Conservation (phyloP, 2,888 invertebrate species). For the Allacma fusca region DNA sequence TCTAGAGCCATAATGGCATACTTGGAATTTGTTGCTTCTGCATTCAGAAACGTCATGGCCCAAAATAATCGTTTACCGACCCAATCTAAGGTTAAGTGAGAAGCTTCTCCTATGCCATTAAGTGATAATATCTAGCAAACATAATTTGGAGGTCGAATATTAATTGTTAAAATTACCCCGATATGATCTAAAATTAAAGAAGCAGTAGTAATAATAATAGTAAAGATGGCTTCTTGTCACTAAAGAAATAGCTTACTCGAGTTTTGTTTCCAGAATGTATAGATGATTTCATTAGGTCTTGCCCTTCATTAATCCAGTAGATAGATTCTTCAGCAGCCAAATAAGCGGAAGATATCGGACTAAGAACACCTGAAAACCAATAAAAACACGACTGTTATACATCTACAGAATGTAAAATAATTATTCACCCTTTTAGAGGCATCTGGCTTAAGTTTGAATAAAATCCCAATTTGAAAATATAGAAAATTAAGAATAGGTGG, state of each 20-base stretch:
- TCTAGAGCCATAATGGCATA: constrained; percentile 56
- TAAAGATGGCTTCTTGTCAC: too few species aligned
- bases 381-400: too few species aligned
- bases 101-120: constrained; percentile 46
- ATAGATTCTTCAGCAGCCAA: constrained; percentile 68
- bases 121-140: constrained; percentile 30
- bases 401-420: too few species aligned
- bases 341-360: constrained; percentile 51
- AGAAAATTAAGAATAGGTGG: too few species aligned
- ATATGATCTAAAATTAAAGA: too few species aligned
- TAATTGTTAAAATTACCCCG: too few species aligned
- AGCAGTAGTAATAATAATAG: too few species aligned
- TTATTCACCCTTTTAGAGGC: too few species aligned
- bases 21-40: constrained; percentile 10
- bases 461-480: too few species aligned
- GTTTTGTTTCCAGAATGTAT: constrained; percentile 66
- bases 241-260: constrained; percentile 59
- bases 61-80: constrained; percentile 84
- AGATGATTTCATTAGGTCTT: constrained; percentile 73
- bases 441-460: too few species aligned
- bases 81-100: constrained; percentile 81
- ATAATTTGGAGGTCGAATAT: background rate
- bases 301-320: constrained; percentile 83
- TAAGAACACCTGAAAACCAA: constrained; percentile 45
- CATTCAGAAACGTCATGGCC: constrained; percentile 70